Evolutionary conservation across 2,113 vertebrate genomes (phyloP).

Genomic region (Ceuthmochares aereus): DNA sequence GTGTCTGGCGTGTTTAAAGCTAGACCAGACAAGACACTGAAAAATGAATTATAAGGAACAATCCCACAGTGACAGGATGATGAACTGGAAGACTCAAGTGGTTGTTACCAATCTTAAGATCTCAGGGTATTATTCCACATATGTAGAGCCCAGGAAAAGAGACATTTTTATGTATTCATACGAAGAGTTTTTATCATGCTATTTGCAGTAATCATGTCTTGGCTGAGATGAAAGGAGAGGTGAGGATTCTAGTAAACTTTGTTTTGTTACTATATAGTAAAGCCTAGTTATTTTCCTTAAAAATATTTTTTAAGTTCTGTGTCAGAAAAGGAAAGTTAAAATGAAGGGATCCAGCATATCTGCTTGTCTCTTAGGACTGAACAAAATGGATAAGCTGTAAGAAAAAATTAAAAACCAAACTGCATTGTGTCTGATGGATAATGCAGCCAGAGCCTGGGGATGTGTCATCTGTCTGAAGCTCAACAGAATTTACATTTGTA

Average conservation of each 20-base stretch:
- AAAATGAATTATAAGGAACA: background rate
- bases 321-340: background rate
- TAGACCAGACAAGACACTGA: background rate
- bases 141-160: background rate
- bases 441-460: conserved; percentile 15
- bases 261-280: background rate
- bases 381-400: conserved; percentile 14
- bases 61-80: background rate
- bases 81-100: background rate
- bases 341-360: background rate
- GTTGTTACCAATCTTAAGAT: background rate
- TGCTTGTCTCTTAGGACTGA: background rate
- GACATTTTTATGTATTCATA: background rate
- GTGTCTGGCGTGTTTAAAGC: background rate
- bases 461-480: conserved; percentile 39
- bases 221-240: background rate
- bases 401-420: conserved; percentile 29
- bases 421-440: conserved; percentile 37
- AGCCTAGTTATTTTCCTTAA: background rate
- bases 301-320: background rate
- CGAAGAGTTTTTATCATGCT: background rate
- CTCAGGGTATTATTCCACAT: background rate
- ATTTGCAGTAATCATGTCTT: background rate
- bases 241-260: conserved; percentile 24
- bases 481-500: conserved; percentile 35